phyloP scores from a whole-genome alignment of 2,797 vertebrate genomes.

The Tragopan temminckii region DNA sequence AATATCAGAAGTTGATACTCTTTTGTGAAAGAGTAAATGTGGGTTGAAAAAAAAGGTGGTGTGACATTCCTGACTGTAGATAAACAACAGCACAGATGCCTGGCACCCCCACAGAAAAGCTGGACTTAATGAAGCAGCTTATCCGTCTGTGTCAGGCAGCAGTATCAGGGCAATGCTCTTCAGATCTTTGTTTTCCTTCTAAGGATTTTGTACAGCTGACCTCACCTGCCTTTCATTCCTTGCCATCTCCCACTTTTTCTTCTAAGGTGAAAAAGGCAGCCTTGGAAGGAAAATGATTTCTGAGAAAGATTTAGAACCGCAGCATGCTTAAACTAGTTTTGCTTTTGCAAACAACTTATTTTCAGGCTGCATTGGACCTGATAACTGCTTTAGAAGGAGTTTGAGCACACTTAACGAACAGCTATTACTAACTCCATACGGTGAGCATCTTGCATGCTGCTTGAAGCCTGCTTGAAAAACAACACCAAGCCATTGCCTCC shows the following conservation, averaged over 20 bases:
- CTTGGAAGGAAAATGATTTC: neutral
- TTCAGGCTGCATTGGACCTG: neutral
- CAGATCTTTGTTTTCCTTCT: neutral
- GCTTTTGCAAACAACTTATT: neutral
- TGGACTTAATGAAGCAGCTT: neutral
- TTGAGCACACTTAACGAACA: neutral
- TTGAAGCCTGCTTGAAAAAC: neutral
- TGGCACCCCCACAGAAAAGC: neutral
- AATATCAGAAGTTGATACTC: neutral
- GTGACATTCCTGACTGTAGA: neutral
- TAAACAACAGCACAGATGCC: neutral
- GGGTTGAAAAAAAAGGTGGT: neutral
- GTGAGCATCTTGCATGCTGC: fast-evolving
- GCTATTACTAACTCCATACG: neutral
- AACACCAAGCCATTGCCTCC: fast-evolving
- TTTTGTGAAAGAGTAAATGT: neutral
- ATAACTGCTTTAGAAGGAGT: neutral
- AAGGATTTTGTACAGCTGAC: neutral
- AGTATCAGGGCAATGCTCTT: too few relatives aligned
- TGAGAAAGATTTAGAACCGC: neutral
- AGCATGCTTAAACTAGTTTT: neutral
- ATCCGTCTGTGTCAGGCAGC: neutral
- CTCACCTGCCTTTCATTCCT: neutral
- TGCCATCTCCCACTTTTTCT: neutral
- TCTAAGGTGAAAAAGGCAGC: neutral